Percentiles rank a stretch among this genome's conserved stretches.
Conservation (phyloP, 2,888 invertebrate species). For the Cryptosula pallasiana region DNA sequence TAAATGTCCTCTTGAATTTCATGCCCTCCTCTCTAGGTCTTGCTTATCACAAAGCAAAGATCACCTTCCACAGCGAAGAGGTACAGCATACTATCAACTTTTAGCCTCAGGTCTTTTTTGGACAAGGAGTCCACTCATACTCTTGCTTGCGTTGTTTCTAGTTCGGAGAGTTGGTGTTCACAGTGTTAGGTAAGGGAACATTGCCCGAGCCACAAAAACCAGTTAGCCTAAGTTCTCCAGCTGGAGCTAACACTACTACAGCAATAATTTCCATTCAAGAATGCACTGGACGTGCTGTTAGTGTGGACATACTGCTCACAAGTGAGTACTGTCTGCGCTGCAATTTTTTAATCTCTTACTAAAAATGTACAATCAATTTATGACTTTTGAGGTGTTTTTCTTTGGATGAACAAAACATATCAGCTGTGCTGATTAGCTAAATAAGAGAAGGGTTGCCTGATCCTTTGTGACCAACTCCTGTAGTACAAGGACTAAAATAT, state of each 20-base stretch:
- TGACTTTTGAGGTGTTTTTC: no score
- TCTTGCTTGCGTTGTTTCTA: no score
- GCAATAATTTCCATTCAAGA: constrained; percentile 52
- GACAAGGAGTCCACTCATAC: no score
- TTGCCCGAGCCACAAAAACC: constrained; percentile 48
- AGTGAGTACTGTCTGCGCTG: constrained; percentile 36
- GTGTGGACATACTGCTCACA: constrained; percentile 41
- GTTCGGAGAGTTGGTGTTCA: constrained; percentile 51
- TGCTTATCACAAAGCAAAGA: constrained; percentile 42
- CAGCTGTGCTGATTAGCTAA: no score
- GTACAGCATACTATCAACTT: no score
- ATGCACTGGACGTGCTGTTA: constrained; percentile 48
- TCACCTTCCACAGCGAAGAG: constrained; percentile 48
- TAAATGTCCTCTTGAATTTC: constrained; percentile 46
- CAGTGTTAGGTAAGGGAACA: constrained; percentile 44
- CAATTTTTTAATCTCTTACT: no score
- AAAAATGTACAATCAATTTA: no score
- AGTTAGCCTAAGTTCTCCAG: constrained; percentile 43
- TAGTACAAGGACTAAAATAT: no score
- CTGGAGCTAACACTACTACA: constrained; percentile 46
- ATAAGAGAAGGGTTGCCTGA: no score
- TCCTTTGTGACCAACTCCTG: no score
- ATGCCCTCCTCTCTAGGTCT: constrained; percentile 50
- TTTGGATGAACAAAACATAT: no score
- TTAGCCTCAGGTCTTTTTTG: no score